phyloP scores from a whole-genome alignment of 2,113 vertebrate species.

The Hippocampus guttulatus region DNA sequence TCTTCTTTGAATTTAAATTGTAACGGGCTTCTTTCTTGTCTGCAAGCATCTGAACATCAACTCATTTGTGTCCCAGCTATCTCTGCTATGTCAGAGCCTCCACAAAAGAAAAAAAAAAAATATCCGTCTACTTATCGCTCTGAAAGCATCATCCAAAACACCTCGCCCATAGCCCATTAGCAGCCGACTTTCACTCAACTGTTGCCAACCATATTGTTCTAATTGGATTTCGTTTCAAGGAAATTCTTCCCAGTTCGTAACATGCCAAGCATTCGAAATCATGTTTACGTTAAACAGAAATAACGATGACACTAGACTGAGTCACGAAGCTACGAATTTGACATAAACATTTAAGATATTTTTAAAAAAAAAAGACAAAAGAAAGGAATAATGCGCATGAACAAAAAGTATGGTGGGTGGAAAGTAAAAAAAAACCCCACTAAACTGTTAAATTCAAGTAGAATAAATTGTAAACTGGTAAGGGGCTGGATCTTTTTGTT shows the following conservation, averaged over 20 bases:
- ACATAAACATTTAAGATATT: too few relatives aligned
- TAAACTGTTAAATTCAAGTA: too few relatives aligned
- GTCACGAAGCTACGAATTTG: too few relatives aligned
- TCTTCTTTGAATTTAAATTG: background rate
- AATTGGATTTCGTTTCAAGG: constrained; percentile 8
- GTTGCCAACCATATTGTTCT: constrained; percentile 16
- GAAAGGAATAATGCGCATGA: background rate
- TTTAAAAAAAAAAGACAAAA: background rate
- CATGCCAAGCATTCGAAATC: too few relatives aligned
- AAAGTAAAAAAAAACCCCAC: background rate
- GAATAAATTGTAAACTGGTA: background rate
- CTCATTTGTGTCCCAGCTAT: constrained; percentile 35
- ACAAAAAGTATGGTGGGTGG: background rate
- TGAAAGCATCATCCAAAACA: constrained; percentile 30
- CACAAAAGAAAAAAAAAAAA: background rate
- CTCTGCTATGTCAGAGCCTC: constrained; percentile 26
- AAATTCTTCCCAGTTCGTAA: background rate
- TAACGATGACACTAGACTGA: background rate
- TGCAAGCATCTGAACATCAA: constrained; percentile 9
- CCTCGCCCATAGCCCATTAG: constrained; percentile 25
- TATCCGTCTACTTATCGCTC: constrained; percentile 37
- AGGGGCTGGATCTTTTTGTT: background rate
- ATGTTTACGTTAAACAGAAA: too few relatives aligned
- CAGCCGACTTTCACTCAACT: constrained; percentile 5
- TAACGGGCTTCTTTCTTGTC: constrained; percentile 20